Evolutionary conservation across 2,797 vertebrate species (phyloP).

Genomic region (Halcyon leucocephala): DNA sequence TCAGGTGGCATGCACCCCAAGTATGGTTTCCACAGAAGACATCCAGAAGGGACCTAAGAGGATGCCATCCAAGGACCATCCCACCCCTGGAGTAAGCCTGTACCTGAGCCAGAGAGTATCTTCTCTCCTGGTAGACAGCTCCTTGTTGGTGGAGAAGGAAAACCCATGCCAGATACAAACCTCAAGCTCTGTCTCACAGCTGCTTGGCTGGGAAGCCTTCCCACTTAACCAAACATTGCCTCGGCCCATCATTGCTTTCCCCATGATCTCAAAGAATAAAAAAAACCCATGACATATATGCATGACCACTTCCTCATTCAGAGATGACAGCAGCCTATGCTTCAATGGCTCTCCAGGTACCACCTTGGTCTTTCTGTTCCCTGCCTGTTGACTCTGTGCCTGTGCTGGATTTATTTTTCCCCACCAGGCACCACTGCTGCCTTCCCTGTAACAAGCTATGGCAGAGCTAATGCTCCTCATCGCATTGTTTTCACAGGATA

Average conservation of each 20-base stretch:
- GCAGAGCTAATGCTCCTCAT: neutral
- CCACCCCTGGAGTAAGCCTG: neutral
- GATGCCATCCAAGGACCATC: neutral
- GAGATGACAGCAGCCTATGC: rapidly evolving
- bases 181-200: neutral
- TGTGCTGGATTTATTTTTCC: neutral
- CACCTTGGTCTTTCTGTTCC: neutral
- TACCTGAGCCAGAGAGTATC: neutral
- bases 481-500: neutral
- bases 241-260: neutral
- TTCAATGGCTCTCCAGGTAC: neutral
- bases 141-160: neutral
- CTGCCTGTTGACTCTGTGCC: neutral
- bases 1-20: neutral
- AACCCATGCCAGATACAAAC: neutral
- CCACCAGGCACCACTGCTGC: neutral
- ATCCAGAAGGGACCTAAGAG: neutral
- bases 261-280: neutral
- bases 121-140: neutral
- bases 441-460: neutral
- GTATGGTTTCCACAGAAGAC: neutral
- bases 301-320: neutral
- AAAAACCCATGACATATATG: rapidly evolving
- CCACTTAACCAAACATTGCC: neutral
- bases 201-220: neutral